Percentiles rank a stretch among this genome's conserved stretches.
These are phyloP conservation scores for Cataglyphis rosenhaueri DNA, from an alignment of 2,888 invertebrate genomes.

Conservation along the genomic window DNA sequence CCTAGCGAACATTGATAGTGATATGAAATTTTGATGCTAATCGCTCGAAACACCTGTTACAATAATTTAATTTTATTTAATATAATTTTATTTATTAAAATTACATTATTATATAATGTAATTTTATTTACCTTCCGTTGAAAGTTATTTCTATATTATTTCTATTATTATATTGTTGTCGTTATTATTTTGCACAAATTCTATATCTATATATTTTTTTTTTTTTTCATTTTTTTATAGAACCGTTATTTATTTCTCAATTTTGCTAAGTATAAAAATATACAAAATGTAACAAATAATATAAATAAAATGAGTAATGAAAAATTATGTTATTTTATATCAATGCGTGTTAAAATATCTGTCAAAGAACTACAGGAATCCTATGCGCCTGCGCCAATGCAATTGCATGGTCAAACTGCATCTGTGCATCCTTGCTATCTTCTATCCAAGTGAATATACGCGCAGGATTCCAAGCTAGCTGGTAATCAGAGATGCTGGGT, in stretches of 20 bases:
- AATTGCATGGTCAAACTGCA: conserved; percentile 11
- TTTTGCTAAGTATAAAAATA: neutral
- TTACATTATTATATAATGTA: too few species aligned
- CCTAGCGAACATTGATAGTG: neutral
- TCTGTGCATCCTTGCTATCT: conserved; percentile 56
- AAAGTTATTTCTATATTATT: neutral
- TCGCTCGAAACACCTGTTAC: neutral
- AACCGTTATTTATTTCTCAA: neutral
- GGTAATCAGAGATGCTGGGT: conserved; percentile 73
- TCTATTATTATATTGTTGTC: neutral
- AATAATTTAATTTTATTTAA: neutral
- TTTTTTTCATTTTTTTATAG: neutral
- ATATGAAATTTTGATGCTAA: neutral
- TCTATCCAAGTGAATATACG: conserved; percentile 60
- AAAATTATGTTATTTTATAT: neutral
- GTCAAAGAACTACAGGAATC: neutral
- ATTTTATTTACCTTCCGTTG: too few species aligned
- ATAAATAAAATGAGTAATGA: neutral
- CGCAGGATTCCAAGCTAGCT: conserved; percentile 63
- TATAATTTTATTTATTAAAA: too few species aligned
- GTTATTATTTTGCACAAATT: conserved; percentile 8
- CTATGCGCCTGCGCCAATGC: conserved; percentile 61
- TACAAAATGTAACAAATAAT: neutral
- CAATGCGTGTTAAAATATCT: neutral
- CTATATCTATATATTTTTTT: neutral